Evolutionary conservation across 2,797 vertebrate species (phyloP).

Genomic region (Merluccius polli): DNA sequence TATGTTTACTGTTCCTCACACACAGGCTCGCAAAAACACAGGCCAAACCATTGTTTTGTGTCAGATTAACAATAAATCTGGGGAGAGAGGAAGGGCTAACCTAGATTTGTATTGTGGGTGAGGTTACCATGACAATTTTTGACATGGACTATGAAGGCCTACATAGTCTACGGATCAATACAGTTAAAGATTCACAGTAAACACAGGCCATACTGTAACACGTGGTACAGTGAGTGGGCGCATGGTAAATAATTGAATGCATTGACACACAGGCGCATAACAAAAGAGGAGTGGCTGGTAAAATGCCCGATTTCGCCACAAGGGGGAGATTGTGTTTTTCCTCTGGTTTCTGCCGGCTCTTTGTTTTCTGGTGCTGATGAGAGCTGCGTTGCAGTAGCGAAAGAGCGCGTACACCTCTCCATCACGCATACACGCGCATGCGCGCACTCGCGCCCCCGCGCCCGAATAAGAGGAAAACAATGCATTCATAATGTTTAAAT

Average conservation of each 20-base stretch:
- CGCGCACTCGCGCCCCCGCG: constrained; percentile 17
- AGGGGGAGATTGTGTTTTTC: constrained; percentile 47
- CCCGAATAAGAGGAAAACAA: constrained; percentile 16
- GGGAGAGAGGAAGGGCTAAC: constrained; percentile 46
- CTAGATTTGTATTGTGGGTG: constrained; percentile 48
- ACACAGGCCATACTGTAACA: constrained; percentile 40
- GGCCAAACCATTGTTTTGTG: constrained; percentile 16
- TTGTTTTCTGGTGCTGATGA: constrained; percentile 35
- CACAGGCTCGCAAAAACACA: neutral
- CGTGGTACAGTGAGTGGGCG: constrained; percentile 34
- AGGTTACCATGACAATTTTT: constrained; percentile 18
- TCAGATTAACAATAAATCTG: constrained; percentile 51
- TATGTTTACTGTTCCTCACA: neutral
- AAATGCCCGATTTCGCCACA: constrained; percentile 40
- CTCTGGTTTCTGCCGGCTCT: constrained; percentile 12
- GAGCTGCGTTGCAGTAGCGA: constrained; percentile 4
- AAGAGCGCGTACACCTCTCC: neutral
- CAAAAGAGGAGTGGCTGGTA: constrained; percentile 1
- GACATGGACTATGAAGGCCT: constrained; percentile 41
- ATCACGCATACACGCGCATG: constrained; percentile 20
- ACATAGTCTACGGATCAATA: constrained; percentile 43
- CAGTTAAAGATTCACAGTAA: constrained; percentile 36
- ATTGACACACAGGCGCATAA: constrained; percentile 41
- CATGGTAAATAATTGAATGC: constrained; percentile 52
- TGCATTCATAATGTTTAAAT: neutral